These are phyloP conservation scores for Chaetophractus vellerosus DNA, from an alignment of 2,797 vertebrate genomes.

Conservation along the genomic window DNA sequence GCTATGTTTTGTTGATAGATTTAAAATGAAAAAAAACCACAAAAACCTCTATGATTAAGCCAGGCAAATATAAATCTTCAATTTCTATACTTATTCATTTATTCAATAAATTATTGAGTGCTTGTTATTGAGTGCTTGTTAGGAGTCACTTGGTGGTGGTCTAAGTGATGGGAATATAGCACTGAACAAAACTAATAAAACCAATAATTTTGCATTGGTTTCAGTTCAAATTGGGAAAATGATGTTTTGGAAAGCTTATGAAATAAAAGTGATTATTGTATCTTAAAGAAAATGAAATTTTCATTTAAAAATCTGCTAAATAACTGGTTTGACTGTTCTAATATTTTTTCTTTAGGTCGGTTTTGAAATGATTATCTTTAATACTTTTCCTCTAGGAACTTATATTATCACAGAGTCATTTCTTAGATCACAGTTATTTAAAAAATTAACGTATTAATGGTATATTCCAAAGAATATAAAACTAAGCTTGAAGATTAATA, in stretches of 20 bases:
- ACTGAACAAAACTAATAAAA: not conserved
- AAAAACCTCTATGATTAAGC: slow-evolving; percentile 53
- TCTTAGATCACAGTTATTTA: slow-evolving; percentile 5
- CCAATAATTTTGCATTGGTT: not conserved
- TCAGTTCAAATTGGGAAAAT: slow-evolving; percentile 58
- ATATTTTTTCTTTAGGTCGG: not conserved
- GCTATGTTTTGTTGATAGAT: slow-evolving; percentile 42
- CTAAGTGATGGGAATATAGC: not conserved
- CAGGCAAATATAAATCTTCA: slow-evolving; percentile 23
- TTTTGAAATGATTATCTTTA: slow-evolving; percentile 14
- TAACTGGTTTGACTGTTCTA: not conserved
- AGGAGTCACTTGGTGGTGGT: not conserved
- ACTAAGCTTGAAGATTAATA: not conserved
- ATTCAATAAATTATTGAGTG: slow-evolving; percentile 42
- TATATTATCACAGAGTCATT: slow-evolving; percentile 22
- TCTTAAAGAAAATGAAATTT: slow-evolving; percentile 22
- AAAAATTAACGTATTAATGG: not conserved
- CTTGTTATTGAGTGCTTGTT: slow-evolving; percentile 11
- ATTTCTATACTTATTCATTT: not conserved
- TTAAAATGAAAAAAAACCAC: not conserved
- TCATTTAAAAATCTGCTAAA: not conserved
- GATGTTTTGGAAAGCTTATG: slow-evolving; percentile 32
- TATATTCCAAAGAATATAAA: slow-evolving; percentile 33
- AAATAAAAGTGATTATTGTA: slow-evolving; percentile 6
- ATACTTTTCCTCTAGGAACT: slow-evolving; percentile 6